Conservation (phyloP, 2,888 invertebrate species). For the Drosophila rellima region DNA sequence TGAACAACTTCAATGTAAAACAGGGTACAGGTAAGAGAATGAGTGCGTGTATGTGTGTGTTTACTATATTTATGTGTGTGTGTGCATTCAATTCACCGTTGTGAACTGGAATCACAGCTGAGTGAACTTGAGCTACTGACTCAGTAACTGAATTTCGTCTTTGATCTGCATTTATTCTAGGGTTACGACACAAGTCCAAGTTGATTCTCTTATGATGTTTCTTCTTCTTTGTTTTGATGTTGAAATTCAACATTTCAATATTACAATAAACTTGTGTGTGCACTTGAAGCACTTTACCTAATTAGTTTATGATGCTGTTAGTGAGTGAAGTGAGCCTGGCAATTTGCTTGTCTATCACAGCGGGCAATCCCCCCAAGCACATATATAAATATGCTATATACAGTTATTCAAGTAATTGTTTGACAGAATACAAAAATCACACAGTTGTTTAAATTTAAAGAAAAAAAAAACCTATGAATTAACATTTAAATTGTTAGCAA, state of each 20-base stretch:
- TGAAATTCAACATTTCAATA: conserved; percentile 13
- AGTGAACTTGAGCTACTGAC: conserved; percentile 49
- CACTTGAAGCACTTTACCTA: conserved; percentile 58
- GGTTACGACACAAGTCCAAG: conserved; percentile 1
- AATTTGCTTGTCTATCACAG: conserved; percentile 59
- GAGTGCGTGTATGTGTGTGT: neutral
- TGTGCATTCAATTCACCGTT: conserved; percentile 25
- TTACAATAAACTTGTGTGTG: conserved; percentile 26
- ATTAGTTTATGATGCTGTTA: conserved; percentile 60
- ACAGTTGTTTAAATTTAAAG: neutral
- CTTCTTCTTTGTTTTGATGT: conserved; percentile 3
- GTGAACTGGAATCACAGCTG: conserved; percentile 38
- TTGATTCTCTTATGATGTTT: neutral
- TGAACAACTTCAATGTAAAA: conserved; percentile 23
- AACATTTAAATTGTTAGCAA: too few species aligned
- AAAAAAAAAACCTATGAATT: too few species aligned
- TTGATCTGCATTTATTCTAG: conserved; percentile 9
- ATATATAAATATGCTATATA: neutral
- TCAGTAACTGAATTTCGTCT: conserved; percentile 19
- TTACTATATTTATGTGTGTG: neutral
- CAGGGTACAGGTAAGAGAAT: conserved; percentile 2
- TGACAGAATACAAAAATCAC: neutral
- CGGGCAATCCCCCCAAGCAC: conserved; percentile 32
- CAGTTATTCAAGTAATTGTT: neutral
- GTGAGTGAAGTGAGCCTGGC: conserved; percentile 44